Evolutionary conservation across 2,888 invertebrate species (phyloP), one percentile per base, ranked within the genome.

Genomic region (Colletes collaris): DNA sequence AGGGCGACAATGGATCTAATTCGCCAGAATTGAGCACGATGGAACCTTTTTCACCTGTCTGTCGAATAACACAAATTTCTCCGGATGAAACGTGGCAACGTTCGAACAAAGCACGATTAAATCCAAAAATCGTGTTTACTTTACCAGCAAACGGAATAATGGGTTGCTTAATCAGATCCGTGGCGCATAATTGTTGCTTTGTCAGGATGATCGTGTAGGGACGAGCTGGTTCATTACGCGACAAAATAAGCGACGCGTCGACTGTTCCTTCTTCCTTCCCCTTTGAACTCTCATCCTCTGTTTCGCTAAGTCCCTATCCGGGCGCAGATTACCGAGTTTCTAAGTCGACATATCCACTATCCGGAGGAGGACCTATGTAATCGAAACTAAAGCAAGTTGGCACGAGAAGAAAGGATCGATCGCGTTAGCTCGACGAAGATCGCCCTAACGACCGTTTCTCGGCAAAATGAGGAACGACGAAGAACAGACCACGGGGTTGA

Each of bases 281-380:
- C 79, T 73, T 79, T 73, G 67, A 73, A 37, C 71, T 66, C 64
- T 44, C 64, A 11, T 35, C 37, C 72, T 46, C 59, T 64, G 79
- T 79, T 79, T 59, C 79, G 64, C 58, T 56, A 73, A 79, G 74
- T 69, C 73, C 75, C 64, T 76, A 81, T 80, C 70, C 64, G 64
- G 44, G 60, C 52, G 55, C n/a, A 71, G 80, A 81, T 81, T 81
- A 81, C 63, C 64, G 56, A 81, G 81, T 81, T 81, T 53, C 81
- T 71, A 80, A 81, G 79, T 79, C 69, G 72, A 59, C 67, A 63
- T 79, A 68, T 35, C 40, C 63, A 53, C 56, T 27, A 55, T 35
- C 27, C 58, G 19, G 19, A 3, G 27, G 27, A 13, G 79, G 71
- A 79, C 64, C 67, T 79, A 10, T 46, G 44, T 46, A 79, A 79